Conservation (phyloP, 2,113 vertebrate species). For the Nerophis lumbriciformis region DNA sequence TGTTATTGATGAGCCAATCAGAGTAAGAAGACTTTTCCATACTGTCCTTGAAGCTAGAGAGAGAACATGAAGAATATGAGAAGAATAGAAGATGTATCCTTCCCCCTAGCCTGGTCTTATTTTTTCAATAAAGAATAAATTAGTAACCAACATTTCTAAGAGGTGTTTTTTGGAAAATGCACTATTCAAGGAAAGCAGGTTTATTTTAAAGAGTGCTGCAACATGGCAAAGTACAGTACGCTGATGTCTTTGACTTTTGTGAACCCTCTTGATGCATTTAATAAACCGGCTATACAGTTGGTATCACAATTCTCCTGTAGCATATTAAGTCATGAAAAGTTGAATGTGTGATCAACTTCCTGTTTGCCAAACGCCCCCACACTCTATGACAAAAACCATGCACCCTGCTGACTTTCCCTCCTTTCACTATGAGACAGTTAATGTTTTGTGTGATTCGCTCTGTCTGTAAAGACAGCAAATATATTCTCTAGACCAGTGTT, state of each 20-base stretch:
- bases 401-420: slow-evolving; percentile 15
- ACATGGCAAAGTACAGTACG: slow-evolving; percentile 10
- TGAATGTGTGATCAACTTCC: slow-evolving; percentile 57
- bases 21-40: slow-evolving; percentile 94
- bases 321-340: slow-evolving; percentile 62
- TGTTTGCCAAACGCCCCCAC: slow-evolving; percentile 44
- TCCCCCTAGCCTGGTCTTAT: not conserved
- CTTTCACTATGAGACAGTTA: slow-evolving; percentile 26
- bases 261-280: slow-evolving; percentile 33
- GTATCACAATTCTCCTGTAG: slow-evolving; percentile 47
- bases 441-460: slow-evolving; percentile 14
- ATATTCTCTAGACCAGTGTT: slow-evolving; percentile 51
- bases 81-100: slow-evolving; percentile 8
- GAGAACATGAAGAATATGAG: slow-evolving; percentile 4
- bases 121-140: slow-evolving; percentile 2
- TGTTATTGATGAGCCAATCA: slow-evolving; percentile 98
- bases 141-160: not conserved
- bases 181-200: not conserved
- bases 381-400: slow-evolving; percentile 33
- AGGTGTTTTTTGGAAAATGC: slow-evolving; percentile 1
- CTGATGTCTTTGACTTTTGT: not conserved
- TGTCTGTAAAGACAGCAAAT: slow-evolving; percentile 51
- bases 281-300: slow-evolving; percentile 42
- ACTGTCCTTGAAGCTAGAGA: slow-evolving; percentile 89
- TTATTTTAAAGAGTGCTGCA: slow-evolving; percentile 7